Evolutionary conservation across 2,113 vertebrate species (phyloP).

Genomic region (Hepsetus odoe): DNA sequence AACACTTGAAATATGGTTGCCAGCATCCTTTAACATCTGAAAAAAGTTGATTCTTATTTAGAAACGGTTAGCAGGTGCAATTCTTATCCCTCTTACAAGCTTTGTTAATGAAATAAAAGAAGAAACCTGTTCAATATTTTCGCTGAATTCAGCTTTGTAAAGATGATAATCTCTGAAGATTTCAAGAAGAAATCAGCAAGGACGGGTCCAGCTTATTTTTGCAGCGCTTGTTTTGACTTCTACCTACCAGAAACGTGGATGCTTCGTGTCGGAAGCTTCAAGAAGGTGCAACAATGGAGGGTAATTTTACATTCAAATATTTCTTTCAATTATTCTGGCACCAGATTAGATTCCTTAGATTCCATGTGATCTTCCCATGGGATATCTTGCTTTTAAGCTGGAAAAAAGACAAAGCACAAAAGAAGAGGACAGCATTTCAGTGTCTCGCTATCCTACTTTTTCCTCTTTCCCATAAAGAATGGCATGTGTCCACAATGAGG

Average conservation of each 20-base stretch:
- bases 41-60: no score
- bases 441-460: slow-evolving; percentile 31
- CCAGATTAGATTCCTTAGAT: slow-evolving; percentile 57
- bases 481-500: slow-evolving; percentile 50
- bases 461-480: slow-evolving; percentile 46
- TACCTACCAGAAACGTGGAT: slow-evolving; percentile 7
- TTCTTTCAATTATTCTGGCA: slow-evolving; percentile 49
- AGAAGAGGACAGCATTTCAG: slow-evolving; percentile 34
- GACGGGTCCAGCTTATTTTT: no score
- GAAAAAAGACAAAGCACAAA: not conserved
- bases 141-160: no score
- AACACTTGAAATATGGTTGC: no score
- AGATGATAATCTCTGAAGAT: no score
- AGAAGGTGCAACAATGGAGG: not conserved
- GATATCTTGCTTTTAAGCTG: slow-evolving; percentile 23
- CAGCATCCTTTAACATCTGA: no score
- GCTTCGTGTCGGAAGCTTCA: not conserved
- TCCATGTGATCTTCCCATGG: slow-evolving; percentile 45
- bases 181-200: no score
- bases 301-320: slow-evolving; percentile 16
- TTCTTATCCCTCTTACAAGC: no score
- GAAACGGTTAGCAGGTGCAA: no score
- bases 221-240: slow-evolving; percentile 15
- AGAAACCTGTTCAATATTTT: no score
- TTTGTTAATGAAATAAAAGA: no score